phyloP scores from a whole-genome alignment of 2,888 invertebrate genomes.

The Meloe dianella region DNA sequence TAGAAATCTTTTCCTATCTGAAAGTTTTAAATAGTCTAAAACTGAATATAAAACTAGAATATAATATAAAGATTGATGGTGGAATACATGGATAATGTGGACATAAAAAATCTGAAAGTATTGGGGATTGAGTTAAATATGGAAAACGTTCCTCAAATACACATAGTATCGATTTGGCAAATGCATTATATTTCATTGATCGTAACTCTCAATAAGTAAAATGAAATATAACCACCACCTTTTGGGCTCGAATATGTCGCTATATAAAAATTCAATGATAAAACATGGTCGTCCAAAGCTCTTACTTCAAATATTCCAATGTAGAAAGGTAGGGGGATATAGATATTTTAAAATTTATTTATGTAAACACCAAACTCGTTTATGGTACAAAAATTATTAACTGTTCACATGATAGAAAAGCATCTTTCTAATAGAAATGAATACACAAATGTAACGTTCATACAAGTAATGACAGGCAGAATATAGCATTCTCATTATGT shows the following conservation, averaged over 20 bases:
- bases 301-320: conserved; percentile 28
- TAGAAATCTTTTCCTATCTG: no score
- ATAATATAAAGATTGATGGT: background rate
- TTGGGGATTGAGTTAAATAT: conserved; percentile 13
- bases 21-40: background rate
- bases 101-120: background rate
- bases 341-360: conserved; percentile 23
- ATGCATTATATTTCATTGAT: conserved; percentile 33
- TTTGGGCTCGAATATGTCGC: conserved; percentile 27
- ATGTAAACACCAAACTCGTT: conserved; percentile 13
- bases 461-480: no score
- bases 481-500: conserved; percentile 13
- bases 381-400: conserved; percentile 15
- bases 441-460: background rate
- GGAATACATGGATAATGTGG: background rate
- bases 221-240: conserved; percentile 34
- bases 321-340: conserved; percentile 18
- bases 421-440: background rate
- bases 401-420: conserved; percentile 15
- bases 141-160: conserved; percentile 16
- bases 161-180: conserved; percentile 24
- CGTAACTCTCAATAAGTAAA: conserved; percentile 35
- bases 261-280: conserved; percentile 26
- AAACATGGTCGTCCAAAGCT: conserved; percentile 26
- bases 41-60: background rate